A percentile compares a stretch with the other conserved stretches of the same genome.
Evolutionary conservation across 2,888 invertebrate species (phyloP).

Genomic region (Gonocerus acuteangulatus): DNA sequence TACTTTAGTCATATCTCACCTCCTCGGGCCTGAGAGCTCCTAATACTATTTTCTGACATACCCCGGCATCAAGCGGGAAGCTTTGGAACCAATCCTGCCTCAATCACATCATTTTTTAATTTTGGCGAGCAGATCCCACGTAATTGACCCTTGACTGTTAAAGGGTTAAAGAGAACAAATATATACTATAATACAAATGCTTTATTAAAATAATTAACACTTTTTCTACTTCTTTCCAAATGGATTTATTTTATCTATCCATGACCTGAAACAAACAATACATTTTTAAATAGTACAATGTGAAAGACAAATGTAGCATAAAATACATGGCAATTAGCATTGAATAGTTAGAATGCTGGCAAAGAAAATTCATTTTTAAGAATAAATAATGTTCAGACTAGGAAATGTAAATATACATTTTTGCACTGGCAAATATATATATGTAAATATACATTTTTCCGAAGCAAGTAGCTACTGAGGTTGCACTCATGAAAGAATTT

Average conservation of each 20-base stretch:
- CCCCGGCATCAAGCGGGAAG: no score
- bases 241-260: constrained; percentile 6
- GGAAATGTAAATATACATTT: background rate
- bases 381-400: background rate
- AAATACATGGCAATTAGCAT: background rate
- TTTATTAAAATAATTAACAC: background rate
- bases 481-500: no score
- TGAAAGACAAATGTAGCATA: background rate
- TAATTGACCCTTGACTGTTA: no score
- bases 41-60: no score
- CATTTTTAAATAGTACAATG: background rate
- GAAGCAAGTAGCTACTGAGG: background rate
- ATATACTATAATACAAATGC: background rate
- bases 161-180: background rate
- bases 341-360: no score
- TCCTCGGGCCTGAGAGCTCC: no score
- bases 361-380: no score
- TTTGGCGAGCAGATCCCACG: no score
- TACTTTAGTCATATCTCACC: no score
- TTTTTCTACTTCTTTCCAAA: background rate
- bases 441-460: background rate
- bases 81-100: no score
- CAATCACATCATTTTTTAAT: no score
- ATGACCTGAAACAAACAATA: constrained; percentile 18
- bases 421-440: background rate